Evolutionary conservation across 2,888 invertebrate species (phyloP).

Genomic region (Perizoma affinitatum): DNA sequence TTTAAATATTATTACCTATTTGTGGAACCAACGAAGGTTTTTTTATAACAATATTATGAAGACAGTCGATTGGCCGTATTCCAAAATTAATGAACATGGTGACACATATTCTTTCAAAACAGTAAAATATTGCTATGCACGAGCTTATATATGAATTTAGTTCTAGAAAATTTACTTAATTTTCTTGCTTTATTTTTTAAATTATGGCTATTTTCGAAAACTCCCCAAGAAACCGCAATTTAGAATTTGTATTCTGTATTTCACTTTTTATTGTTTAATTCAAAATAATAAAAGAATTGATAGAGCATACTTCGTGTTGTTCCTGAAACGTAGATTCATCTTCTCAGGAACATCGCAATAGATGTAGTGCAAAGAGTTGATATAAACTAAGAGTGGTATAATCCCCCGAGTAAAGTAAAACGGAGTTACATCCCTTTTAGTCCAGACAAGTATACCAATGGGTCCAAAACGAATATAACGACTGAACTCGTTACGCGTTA

Average conservation of each 20-base stretch:
- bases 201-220: not conserved
- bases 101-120: no score
- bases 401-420: not conserved
- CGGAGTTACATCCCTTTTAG: no score
- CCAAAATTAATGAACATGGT: no score
- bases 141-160: no score
- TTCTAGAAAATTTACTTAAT: no score
- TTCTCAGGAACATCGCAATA: constrained; percentile 44
- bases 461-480: no score
- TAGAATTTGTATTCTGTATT: not conserved
- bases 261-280: not conserved
- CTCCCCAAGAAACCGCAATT: not conserved
- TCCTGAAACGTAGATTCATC: constrained; percentile 48
- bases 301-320: constrained; percentile 34
- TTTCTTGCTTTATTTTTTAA: no score
- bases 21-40: constrained; percentile 65
- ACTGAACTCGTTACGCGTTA: no score
- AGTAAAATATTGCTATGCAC: no score
- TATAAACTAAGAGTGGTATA: constrained; percentile 32
- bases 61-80: constrained; percentile 2
- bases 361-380: constrained; percentile 48
- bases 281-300: constrained; percentile 7
- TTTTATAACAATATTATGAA: constrained; percentile 45
- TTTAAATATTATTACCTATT: constrained; percentile 81
- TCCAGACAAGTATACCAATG: no score